phyloP scores from a whole-genome alignment of 2,797 vertebrate species.

The Fringilla coelebs region DNA sequence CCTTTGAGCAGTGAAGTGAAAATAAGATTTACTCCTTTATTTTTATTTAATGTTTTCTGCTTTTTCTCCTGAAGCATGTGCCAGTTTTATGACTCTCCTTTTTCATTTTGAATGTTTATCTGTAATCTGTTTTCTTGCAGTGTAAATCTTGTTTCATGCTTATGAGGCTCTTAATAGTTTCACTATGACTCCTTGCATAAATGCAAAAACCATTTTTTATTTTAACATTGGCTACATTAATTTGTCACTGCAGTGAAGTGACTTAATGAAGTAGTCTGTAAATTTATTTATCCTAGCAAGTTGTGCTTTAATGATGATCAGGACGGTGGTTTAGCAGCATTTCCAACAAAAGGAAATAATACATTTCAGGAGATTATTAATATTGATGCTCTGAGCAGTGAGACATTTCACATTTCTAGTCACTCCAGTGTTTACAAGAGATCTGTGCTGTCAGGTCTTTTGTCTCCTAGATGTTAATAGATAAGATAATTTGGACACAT shows the following conservation, averaged over 20 bases:
- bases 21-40: conserved; percentile 30
- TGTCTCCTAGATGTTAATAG: neutral
- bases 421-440: neutral
- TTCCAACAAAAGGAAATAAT: neutral
- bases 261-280: neutral
- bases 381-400: neutral
- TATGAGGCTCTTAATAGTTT: neutral
- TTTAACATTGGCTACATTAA: neutral
- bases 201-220: neutral
- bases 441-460: neutral
- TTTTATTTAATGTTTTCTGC: conserved; percentile 18
- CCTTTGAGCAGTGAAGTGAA: neutral
- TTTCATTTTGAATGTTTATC: conserved; percentile 22
- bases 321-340: neutral
- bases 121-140: conserved; percentile 35
- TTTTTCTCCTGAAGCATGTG: neutral
- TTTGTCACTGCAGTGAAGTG: neutral
- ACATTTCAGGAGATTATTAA: neutral
- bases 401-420: neutral
- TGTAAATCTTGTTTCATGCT: conserved; percentile 11
- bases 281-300: neutral
- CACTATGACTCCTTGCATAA: neutral
- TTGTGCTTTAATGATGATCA: neutral
- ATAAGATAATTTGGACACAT: neutral
- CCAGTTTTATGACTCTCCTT: neutral